Base-by-base conservation (phyloP, 2,113 vertebrate species). In the Ceyx cyanopectus region DNA sequence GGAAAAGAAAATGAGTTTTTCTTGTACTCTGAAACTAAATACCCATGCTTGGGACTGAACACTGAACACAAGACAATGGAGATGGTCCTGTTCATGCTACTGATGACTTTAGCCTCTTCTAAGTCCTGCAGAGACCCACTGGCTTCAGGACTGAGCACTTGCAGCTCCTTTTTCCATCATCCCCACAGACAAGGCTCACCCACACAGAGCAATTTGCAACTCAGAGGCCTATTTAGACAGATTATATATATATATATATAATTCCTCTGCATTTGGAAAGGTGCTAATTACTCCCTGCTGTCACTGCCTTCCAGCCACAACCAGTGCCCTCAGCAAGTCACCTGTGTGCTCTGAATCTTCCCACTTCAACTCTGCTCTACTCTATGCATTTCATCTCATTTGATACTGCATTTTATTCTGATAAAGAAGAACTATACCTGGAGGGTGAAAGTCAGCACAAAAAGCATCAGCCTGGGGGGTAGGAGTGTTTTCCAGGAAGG, bases 91-190 rank as follows among this genome's bases (percentile, higher is more conserved):
- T 29, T 62, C 10, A 54, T 2, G 10, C 20, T 89, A 14, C 41
- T 62, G 54, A 53, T 22, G 34, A 92, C 81, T 61, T 85, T 43
- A 67, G 21, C 27, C 32, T 72, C 50, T 26, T 34, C 34, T 34
- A 0, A 0, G 41, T 14, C 69, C 48, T 0, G 0, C 40, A 51
- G 72, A 86, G 30, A 45, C 17, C n/a, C 2, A 1, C 10, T 30
- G 18, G 30, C 37, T 51, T 43, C 78, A 56, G 62, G 54, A 24
- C 51, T 0, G 0, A 89, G 34, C 40, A 60, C 15, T 43, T 8
- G 0, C 48, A 84, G 67, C 50, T 70, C 20, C 21, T 53, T 30
- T 18, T 5, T 3, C 60, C 46, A 26, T 14, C 12, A 16, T 88
- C 79, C 43, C 26, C 0, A 1, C 14, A 82, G 70, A 43, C 37